Evolutionary conservation across 2,888 invertebrate species (phyloP), one percentile per base, ranked within the genome.

Genomic region (Coelopa pilipes): DNA sequence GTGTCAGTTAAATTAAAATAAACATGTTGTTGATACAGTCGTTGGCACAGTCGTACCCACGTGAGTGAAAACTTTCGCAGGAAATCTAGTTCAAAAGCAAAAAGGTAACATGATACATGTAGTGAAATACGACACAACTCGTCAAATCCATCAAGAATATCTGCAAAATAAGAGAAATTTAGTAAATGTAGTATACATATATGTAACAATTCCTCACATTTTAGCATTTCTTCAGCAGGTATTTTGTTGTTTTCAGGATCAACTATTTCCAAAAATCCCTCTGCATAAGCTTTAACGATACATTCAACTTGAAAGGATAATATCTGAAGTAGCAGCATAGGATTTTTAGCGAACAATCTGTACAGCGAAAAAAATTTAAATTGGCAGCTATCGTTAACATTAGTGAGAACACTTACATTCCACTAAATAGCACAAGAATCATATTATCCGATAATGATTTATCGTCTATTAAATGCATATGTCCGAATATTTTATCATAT

Each of bases 31-130:
- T 92, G 92, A 87, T 92, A 93, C 79, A 93, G 88, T 78, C 91
- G 90, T 82, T 92, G 92, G 84, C 92, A 92, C 76, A 92, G 89
- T 79, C 91, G 87, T 80, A 90, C 90, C 93, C 93, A 93, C 1
- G 91, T 91, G 60, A 93, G 88, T 78, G 90, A 90, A 80, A 92
- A 92, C 80, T 90, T 90, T 76, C 89, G 89, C 76, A 93, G 85
- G 83, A 92, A 91, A 79, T 90, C 89, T 68, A 88, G 88, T 85
- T 92, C 91, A 81, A 93, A 87, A 69, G 91, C 90, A 80, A 90
- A 89, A 57, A 93, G 87, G 79, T 91, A 88, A 65, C 90, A 89
- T 24, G 91, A 89, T 79, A 92, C 89, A 77, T 90, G 89, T 76
- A 89, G 88, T 53, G 92, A 90, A 72, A 92, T 91, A 72, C 88